These are phyloP conservation scores for Steatornis caripensis DNA, from an alignment of 2,113 vertebrate genomes.

Conservation along the genomic window DNA sequence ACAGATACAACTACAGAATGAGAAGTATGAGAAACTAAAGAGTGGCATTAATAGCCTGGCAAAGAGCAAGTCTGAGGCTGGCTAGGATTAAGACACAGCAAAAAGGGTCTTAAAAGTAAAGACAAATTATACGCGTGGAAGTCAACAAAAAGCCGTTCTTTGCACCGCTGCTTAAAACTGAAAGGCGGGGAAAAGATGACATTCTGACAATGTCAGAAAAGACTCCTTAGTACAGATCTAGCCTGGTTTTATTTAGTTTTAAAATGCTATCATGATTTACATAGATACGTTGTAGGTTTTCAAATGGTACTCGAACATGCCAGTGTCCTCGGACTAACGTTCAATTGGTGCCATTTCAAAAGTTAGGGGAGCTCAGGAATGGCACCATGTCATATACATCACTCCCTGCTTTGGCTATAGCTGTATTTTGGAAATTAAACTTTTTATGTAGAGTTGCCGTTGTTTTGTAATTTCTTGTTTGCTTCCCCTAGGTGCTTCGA, in stretches of 20 bases:
- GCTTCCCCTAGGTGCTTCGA: accelerated
- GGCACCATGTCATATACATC: accelerated
- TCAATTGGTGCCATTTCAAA: accelerated
- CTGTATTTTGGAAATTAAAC: background rate
- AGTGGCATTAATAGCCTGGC: background rate
- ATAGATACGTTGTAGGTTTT: background rate
- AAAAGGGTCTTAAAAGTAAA: background rate
- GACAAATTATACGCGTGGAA: background rate
- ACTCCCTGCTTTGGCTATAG: background rate
- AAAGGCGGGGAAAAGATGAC: background rate
- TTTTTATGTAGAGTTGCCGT: background rate
- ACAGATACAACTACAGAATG: background rate
- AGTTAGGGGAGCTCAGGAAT: background rate
- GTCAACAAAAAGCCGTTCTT: background rate
- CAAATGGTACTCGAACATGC: background rate
- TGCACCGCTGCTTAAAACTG: background rate
- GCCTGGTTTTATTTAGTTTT: background rate
- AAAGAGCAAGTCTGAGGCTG: background rate
- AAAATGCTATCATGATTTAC: background rate
- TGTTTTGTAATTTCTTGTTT: background rate
- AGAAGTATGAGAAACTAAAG: background rate
- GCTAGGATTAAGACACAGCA: background rate
- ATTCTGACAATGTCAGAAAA: background rate
- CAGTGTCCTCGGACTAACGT: too few species aligned
- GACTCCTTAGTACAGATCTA: background rate